Evolutionary conservation across 2,797 vertebrate genomes (phyloP), one percentile per base, ranked within the genome.

Genomic region (Chromis chromis): DNA sequence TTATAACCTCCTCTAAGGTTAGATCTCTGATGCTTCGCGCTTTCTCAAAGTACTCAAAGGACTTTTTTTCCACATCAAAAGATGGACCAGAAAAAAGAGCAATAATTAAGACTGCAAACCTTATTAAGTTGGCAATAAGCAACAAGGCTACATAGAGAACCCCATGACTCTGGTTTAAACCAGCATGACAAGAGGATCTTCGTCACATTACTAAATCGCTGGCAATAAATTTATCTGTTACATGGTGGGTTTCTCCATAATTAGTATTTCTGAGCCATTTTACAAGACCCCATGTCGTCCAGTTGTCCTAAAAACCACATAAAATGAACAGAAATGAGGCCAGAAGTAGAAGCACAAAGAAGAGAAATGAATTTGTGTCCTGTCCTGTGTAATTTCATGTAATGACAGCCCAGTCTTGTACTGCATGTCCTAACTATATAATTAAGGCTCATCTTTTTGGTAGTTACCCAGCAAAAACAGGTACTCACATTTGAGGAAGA

Each of bases 61-160:
- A 56, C 27, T 36, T 67, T 28, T 71, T 71, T 79, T 76, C 28
- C 53, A 67, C 39, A 76, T 83, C 46, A 49, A 49, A 83, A 62
- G 42, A 4, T 39, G 39, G 1, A 57, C 13, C 7, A n/a, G 53
- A 59, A 60, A 56, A 36, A 25, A 3, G 4, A 39, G 16, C 49
- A 55, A 60, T 39, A 60, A 75, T 67, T 17, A 65, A 40, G n/a
- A 71, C 22, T 27, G 12, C 48, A 72, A 17, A 16, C 36, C 27
- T 73, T 27, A 65, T 78, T 62, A 52, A 61, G 25, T 59, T 67
- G 39, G 12, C 12, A 11, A 36, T 52, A 12, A 68, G 39, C 25
- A 59, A 62, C 9, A 55, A 16, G n/a, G 55, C 36, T 16, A 55
- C 11, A 42, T 56, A 46, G 19, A 66, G 27, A 68, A 27, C 16